Evolutionary conservation across 1,140 invertebrate species (phyloP).

Genomic region (Galleria mellonella): DNA sequence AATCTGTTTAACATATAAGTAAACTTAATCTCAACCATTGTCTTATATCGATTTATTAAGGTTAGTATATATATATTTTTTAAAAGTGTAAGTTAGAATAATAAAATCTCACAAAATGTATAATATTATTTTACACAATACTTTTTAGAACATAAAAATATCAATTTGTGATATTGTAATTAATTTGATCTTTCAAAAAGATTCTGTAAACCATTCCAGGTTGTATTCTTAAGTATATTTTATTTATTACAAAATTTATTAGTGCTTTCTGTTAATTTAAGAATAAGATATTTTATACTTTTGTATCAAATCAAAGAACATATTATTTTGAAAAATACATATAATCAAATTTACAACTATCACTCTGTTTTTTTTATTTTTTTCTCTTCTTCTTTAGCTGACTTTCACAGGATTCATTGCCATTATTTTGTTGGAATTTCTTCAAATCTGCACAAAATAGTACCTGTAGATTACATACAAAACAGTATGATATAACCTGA

Average conservation of each 20-base stretch:
- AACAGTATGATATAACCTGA: no score
- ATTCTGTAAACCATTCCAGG: conserved; percentile 44
- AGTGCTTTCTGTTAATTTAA: neutral
- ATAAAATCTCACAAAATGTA: no score
- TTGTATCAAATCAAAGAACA: conserved; percentile 6
- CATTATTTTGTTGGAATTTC: conserved; percentile 75
- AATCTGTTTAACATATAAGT: no score
- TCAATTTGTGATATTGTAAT: conserved; percentile 27
- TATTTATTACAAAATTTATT: neutral
- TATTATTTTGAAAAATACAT: no score
- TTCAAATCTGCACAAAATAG: conserved; percentile 85
- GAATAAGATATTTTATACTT: conserved; percentile 22
- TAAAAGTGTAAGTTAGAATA: no score
- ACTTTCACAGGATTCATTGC: conserved; percentile 14
- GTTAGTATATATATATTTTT: neutral
- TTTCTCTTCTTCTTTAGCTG: conserved; percentile 49
- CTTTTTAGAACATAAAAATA: neutral
- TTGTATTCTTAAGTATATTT: conserved; percentile 23
- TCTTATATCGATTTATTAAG: neutral
- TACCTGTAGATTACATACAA: no score
- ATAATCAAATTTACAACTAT: conserved; percentile 5
- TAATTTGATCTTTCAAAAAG: conserved; percentile 31
- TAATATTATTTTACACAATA: no score
- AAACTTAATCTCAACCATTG: neutral
- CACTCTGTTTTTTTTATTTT: conserved; percentile 18